Conservation (phyloP, 2,113 vertebrate genomes). For the Petrocephalus microphthalmus region DNA sequence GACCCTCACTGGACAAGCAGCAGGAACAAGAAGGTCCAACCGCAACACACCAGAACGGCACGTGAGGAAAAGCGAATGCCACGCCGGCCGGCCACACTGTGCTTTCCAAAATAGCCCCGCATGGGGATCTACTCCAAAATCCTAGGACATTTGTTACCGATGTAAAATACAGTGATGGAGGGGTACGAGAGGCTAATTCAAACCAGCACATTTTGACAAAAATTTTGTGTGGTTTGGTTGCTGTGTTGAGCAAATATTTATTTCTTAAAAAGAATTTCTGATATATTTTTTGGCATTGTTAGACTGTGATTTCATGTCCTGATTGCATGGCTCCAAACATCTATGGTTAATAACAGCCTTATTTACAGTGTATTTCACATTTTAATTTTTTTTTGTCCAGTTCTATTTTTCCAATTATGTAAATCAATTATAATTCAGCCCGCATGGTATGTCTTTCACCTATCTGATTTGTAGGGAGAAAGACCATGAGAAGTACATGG, state of each 20-base stretch:
- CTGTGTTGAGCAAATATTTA: not conserved
- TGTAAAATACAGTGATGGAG: not conserved
- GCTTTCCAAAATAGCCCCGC: not conserved
- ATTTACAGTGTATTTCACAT: not conserved
- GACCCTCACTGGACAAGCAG: not conserved
- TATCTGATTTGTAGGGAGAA: not conserved
- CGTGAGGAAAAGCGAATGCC: not conserved
- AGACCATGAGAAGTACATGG: not conserved
- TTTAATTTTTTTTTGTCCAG: not conserved
- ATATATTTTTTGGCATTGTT: not conserved
- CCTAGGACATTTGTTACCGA: not conserved
- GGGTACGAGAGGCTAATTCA: not conserved
- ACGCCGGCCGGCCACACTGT: not conserved
- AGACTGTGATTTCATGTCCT: not conserved
- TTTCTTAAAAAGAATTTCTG: not conserved
- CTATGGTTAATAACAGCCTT: constrained; percentile 2
- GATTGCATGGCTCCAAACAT: not conserved
- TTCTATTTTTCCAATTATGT: not conserved
- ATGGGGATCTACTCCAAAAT: not conserved
- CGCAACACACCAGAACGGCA: not conserved
- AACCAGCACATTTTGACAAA: not conserved
- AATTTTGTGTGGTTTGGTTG: not conserved
- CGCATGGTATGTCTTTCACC: not conserved
- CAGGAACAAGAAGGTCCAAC: not conserved
- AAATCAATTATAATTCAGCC: not conserved